Percentiles rank a stretch among this genome's conserved stretches.
Conservation (phyloP, 2,797 vertebrate species). For the Sebastes itinus region DNA sequence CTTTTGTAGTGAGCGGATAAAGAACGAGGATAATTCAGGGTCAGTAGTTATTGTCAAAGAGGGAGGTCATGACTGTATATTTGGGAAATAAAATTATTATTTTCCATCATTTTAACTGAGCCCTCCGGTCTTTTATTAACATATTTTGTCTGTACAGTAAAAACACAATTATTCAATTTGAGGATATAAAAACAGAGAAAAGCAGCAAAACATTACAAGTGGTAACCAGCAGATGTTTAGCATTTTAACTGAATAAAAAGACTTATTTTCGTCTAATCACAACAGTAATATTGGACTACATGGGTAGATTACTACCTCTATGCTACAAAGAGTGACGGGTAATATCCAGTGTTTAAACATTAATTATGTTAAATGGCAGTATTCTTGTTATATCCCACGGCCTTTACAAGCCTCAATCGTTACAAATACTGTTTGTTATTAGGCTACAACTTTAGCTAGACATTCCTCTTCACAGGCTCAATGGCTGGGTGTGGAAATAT, state of each 20-base stretch:
- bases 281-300: not conserved
- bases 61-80: not conserved
- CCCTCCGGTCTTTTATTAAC: not conserved
- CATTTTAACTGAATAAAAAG: not conserved
- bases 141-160: not conserved
- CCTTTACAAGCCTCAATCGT: not conserved
- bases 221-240: not conserved
- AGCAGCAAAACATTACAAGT: not conserved
- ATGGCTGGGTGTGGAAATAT: not conserved
- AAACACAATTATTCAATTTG: not conserved
- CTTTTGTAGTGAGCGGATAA: not conserved
- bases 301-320: not conserved
- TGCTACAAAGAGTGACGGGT: not conserved
- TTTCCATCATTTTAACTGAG: not conserved
- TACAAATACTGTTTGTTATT: not conserved
- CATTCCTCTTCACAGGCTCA: not conserved
- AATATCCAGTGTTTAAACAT: constrained; percentile 9
- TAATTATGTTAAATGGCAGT: constrained; percentile 2
- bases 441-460: not conserved
- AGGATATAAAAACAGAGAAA: not conserved
- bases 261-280: not conserved
- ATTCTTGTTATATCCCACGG: not conserved
- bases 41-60: too few species aligned
- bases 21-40: not conserved
- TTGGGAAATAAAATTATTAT: not conserved